Evolutionary conservation across 2,113 vertebrate genomes (phyloP), one percentile per base, ranked within the genome.

Genomic region (Cololabis saira): DNA sequence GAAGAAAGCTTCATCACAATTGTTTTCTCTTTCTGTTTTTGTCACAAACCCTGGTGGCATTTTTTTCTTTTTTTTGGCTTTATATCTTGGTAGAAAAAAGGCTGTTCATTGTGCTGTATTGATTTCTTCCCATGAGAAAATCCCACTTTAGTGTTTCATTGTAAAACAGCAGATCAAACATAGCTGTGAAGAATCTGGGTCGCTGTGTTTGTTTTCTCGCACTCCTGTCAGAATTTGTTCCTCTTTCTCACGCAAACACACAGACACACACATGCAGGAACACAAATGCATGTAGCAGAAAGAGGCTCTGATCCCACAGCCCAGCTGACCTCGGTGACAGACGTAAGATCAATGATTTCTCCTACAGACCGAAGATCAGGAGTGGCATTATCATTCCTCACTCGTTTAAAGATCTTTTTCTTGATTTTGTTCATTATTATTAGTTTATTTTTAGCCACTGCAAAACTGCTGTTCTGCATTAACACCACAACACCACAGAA

Each of bases 161-260:
- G 69, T 69, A n/a, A 66, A 78, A 67, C 65, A 57, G 59, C 73
- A 70, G 71, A 57, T 74, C 75, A 84, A 85, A 89, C 76, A 76
- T 9, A 17, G 57, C 59, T 18, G 69, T 1, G 30, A 52, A 50
- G 57, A 59, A 63, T 60, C 64, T 22, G 49, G 42, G 27, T 52
- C 10, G 45, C 6, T 17, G 33, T 84, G 80, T 88, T 90, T 87
- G 86, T 80, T 85, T 87, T 88, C 63, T 71, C 84, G 59, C 61
- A 17, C 27, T 66, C 41, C 62, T 60, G 80, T 87, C 67, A 69
- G 66, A 86, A 68, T 76, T 53, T 72, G 58, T 82, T 85, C 80
- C 77, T 83, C 84, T 77, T 81, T 85, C 69, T 72, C 63, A 62
- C 59, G 24, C 24, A 27, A 27, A 27, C 24, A 27, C 24, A 58